Conservation (phyloP, 2,113 vertebrate genomes). For the Merops nubicus region DNA sequence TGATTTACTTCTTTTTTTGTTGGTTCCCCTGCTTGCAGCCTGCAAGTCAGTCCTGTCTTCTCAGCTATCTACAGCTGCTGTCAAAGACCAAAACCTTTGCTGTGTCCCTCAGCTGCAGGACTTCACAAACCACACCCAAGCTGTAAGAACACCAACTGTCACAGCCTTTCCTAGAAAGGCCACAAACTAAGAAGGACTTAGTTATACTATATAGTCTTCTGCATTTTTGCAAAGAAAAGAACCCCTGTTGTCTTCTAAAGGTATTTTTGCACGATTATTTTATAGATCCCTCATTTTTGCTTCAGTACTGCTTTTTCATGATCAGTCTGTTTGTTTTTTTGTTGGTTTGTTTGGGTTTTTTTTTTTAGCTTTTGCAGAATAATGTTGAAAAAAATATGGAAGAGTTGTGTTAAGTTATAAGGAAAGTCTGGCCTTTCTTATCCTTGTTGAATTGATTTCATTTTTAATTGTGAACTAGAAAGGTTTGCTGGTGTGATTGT, state of each 20-base stretch:
- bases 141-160: background rate
- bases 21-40: fast-evolving
- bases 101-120: background rate
- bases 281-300: fast-evolving
- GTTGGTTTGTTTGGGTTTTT: too few relatives aligned
- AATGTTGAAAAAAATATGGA: background rate
- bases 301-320: fast-evolving
- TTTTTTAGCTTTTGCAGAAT: background rate
- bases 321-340: background rate
- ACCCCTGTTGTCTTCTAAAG: fast-evolving
- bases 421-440: fast-evolving
- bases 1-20: background rate
- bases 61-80: background rate
- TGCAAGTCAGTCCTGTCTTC: background rate
- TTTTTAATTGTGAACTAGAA: background rate
- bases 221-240: fast-evolving
- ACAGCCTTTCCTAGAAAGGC: background rate
- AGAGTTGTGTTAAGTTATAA: fast-evolving
- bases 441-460: fast-evolving
- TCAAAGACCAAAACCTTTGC: background rate
- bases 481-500: background rate
- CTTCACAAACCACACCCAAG: background rate
- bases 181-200: fast-evolving
- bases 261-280: background rate
- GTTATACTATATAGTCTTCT: fast-evolving